These are phyloP conservation scores for Aphidius colemani DNA, from an alignment of 2,888 invertebrate species.

Conservation along the genomic window DNA sequence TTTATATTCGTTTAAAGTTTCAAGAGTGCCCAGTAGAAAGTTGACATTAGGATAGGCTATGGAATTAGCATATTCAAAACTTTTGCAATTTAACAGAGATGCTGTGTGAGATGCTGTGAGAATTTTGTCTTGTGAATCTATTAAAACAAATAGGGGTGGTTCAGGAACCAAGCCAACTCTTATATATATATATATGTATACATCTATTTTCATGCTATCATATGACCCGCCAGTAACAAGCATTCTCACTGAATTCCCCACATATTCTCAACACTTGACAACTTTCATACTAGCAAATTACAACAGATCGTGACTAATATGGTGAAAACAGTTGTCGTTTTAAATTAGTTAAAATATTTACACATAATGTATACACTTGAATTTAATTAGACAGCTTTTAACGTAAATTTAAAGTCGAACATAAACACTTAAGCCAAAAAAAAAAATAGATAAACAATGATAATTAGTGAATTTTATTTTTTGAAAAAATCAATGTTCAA, in stretches of 20 bases:
- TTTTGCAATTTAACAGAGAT: conserved; percentile 35
- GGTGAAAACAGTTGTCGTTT: conserved; percentile 3
- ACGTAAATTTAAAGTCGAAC: too few species aligned
- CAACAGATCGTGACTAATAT: background rate
- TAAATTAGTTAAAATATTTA: too few species aligned
- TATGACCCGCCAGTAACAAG: background rate
- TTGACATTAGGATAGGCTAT: conserved; percentile 35
- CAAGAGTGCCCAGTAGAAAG: conserved; percentile 19
- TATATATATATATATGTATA: background rate
- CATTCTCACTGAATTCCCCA: background rate
- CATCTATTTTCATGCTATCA: background rate
- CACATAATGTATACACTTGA: too few species aligned
- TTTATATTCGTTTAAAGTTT: conserved; percentile 20
- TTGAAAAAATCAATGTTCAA: too few species aligned
- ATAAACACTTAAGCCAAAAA: too few species aligned
- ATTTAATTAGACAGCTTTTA: too few species aligned
- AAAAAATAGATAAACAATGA: too few species aligned
- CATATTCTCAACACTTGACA: background rate
- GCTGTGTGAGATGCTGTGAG: conserved; percentile 21
- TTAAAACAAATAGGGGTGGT: conserved; percentile 31
- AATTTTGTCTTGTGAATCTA: conserved; percentile 25
- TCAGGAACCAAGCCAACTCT: background rate
- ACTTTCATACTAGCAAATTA: background rate
- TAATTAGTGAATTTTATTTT: too few species aligned
- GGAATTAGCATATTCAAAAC: conserved; percentile 38